Percentiles rank a stretch among this genome's conserved stretches.
These are phyloP conservation scores for Sebastes aleutianus DNA, from an alignment of 2,797 vertebrate species.

Conservation along the genomic window DNA sequence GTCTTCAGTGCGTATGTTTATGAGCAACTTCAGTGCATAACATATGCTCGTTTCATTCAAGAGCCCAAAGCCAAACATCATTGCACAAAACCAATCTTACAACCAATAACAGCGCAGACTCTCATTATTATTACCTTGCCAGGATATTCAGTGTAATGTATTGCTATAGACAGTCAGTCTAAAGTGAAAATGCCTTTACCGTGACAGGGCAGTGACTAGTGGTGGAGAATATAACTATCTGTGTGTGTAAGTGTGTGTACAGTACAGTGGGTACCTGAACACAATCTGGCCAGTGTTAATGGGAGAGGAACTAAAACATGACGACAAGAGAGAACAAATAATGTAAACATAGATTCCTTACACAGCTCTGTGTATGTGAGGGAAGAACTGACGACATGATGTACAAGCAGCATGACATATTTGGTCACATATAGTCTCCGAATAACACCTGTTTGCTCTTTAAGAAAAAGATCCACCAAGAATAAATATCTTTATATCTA, in stretches of 20 bases:
- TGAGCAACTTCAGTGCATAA: conserved; percentile 63
- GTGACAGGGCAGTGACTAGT: conserved; percentile 35
- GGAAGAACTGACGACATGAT: conserved; percentile 5
- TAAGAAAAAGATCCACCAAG: conserved; percentile 28
- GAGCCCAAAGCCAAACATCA: conserved; percentile 38
- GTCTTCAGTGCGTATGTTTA: conserved; percentile 59
- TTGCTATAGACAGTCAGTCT: conserved; percentile 53
- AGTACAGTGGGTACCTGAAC: conserved; percentile 27
- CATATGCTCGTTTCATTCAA: conserved; percentile 44
- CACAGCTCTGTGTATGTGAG: conserved; percentile 24
- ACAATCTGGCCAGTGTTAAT: conserved; percentile 56
- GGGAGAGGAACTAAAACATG: conserved; percentile 43
- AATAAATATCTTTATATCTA: conserved; percentile 46
- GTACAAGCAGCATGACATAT: conserved; percentile 53
- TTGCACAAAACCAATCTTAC: conserved; percentile 43
- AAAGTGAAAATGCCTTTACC: conserved; percentile 40
- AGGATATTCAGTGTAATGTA: conserved; percentile 52
- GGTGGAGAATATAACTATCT: conserved; percentile 18
- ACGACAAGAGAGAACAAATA: conserved; percentile 40
- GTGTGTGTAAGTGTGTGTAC: conserved; percentile 7
- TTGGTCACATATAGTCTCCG: conserved; percentile 56
- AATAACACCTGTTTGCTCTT: conserved; percentile 35
- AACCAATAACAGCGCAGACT: conserved; percentile 37
- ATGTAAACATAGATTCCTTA: conserved; percentile 66
- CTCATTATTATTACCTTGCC: conserved; percentile 8